Evolutionary conservation across 2,113 vertebrate species (phyloP).

Genomic region (Picathartes gymnocephalus): DNA sequence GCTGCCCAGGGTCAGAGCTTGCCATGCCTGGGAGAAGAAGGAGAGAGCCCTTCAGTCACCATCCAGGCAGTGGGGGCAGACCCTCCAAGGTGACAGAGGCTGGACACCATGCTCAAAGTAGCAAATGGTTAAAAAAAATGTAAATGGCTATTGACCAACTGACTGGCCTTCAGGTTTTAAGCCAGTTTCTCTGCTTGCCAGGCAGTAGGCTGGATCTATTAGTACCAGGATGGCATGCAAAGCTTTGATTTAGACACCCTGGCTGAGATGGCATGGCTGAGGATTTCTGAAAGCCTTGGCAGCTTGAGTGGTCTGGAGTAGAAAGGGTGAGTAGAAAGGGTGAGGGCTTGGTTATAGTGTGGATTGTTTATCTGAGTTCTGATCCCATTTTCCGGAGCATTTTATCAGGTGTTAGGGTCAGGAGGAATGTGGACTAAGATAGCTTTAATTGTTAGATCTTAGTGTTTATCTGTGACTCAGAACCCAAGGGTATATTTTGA

Average conservation of each 20-base stretch:
- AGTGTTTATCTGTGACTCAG: background rate
- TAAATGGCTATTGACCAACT: background rate
- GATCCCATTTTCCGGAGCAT: background rate
- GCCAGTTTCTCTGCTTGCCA: background rate
- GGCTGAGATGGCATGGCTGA: background rate
- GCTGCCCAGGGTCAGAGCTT: background rate
- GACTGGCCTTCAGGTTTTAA: background rate
- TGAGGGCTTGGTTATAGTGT: background rate
- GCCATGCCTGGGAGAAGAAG: background rate
- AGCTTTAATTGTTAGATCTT: background rate
- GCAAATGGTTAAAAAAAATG: background rate
- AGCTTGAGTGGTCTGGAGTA: background rate
- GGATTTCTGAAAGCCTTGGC: background rate
- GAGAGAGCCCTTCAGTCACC: background rate
- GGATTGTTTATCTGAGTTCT: background rate
- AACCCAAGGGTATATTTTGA: background rate
- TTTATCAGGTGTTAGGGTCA: background rate
- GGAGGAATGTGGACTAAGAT: background rate
- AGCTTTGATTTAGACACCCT: background rate
- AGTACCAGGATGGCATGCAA: background rate
- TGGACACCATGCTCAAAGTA: background rate
- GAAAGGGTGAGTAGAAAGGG: background rate
- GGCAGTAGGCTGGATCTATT: background rate
- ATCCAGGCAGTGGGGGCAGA: background rate
- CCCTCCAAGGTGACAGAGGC: background rate